Conservation (phyloP, 2,797 vertebrate species). For the Anabacerthia variegaticeps region DNA sequence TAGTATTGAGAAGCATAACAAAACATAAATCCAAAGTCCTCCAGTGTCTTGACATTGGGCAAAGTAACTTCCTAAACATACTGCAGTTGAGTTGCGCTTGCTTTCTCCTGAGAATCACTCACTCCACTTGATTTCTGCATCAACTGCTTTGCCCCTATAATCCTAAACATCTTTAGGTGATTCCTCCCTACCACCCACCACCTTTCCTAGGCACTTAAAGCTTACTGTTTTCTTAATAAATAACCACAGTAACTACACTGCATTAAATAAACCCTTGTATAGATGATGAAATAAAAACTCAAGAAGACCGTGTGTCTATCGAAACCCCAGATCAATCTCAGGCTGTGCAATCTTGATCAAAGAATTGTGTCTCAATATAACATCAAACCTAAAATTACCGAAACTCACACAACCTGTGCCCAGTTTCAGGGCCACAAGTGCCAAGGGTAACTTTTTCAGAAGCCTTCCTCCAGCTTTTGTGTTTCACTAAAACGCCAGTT, state of each 20-base stretch:
- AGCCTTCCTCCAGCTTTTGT: neutral
- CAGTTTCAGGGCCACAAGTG: neutral
- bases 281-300: neutral
- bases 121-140: neutral
- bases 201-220: conserved; percentile 76
- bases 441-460: conserved; percentile 7
- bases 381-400: neutral
- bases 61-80: conserved; percentile 5
- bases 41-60: conserved; percentile 48
- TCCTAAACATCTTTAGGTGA: conserved; percentile 12
- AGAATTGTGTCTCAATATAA: neutral
- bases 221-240: conserved; percentile 66
- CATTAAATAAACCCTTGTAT: conserved; percentile 59
- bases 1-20: neutral
- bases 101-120: conserved; percentile 18
- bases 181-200: conserved; percentile 12
- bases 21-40: neutral
- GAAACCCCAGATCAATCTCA: neutral
- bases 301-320: neutral
- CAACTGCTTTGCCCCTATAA: neutral
- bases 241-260: conserved; percentile 51
- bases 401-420: neutral
- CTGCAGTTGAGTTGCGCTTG: neutral
- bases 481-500: neutral
- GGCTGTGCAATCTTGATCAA: conserved; percentile 5